Conservation (phyloP, 35 echinoderm and acorn worm species). For the Acanthaster planci region DNA sequence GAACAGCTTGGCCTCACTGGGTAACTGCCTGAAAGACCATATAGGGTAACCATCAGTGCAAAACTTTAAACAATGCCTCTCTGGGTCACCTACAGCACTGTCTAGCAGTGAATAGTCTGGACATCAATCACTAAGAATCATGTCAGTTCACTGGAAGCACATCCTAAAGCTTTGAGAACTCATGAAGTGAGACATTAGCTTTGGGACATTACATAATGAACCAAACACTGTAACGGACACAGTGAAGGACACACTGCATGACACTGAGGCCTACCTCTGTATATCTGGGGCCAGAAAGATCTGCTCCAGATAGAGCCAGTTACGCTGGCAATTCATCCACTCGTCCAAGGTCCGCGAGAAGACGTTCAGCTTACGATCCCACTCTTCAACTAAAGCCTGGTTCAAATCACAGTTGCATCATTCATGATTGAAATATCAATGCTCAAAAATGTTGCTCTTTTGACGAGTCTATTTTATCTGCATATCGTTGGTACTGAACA, state of each 20-base stretch:
- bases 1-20: slow-evolving; percentile 95
- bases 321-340: slow-evolving; percentile 95
- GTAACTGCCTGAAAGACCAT: slow-evolving; percentile 71
- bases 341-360: slow-evolving; percentile 94
- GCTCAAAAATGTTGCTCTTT: too few species aligned
- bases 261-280: slow-evolving; percentile 79
- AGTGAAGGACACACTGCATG: neutral
- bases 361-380: slow-evolving; percentile 96
- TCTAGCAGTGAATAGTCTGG: neutral
- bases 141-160: neutral
- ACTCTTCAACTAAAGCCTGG: slow-evolving; percentile 93
- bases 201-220: too few species aligned
- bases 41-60: neutral
- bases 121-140: neutral
- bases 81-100: too few species aligned
- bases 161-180: too few species aligned
- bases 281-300: slow-evolving; percentile 97
- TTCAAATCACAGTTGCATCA: neutral
- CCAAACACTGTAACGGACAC: too few species aligned
- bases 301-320: slow-evolving; percentile 98
- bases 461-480: too few species aligned
- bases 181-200: too few species aligned
- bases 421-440: neutral
- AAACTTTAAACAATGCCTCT: neutral
- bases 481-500: too few species aligned